A percentile compares a stretch with the other conserved stretches of the same genome.
These are phyloP conservation scores for Uria aalge DNA, from an alignment of 2,113 vertebrate genomes.

Conservation along the genomic window DNA sequence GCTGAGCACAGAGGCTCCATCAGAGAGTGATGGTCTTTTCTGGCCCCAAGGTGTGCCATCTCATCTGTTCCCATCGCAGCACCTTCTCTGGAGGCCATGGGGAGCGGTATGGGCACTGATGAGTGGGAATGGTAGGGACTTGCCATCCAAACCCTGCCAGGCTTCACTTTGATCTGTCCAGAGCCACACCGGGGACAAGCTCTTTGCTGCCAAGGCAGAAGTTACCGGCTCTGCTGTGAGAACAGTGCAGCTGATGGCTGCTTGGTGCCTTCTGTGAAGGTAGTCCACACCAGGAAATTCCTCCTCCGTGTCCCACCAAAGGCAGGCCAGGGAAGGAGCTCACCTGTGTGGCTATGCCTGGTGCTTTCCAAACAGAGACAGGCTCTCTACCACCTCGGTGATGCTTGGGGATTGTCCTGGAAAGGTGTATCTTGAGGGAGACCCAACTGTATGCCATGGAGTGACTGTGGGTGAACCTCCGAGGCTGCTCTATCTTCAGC, in stretches of 20 bases:
- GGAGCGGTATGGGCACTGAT: not conserved
- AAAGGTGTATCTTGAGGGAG: not conserved
- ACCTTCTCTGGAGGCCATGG: not conserved
- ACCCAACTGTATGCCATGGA: not conserved
- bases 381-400: accelerated
- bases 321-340: not conserved
- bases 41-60: not conserved
- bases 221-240: not conserved
- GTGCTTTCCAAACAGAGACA: not conserved
- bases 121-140: not conserved
- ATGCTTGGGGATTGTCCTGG: not conserved
- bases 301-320: not conserved
- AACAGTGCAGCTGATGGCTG: not conserved
- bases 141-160: not conserved
- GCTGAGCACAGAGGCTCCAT: not conserved
- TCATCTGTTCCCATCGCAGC: not conserved
- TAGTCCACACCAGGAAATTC: not conserved
- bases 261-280: not conserved
- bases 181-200: accelerated
- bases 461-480: accelerated
- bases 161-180: not conserved
- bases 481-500: not conserved
- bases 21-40: not conserved
- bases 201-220: not conserved
- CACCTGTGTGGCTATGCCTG: accelerated